Evolutionary conservation across 2,113 vertebrate species (phyloP).

Genomic region (Stigmatopora argus): DNA sequence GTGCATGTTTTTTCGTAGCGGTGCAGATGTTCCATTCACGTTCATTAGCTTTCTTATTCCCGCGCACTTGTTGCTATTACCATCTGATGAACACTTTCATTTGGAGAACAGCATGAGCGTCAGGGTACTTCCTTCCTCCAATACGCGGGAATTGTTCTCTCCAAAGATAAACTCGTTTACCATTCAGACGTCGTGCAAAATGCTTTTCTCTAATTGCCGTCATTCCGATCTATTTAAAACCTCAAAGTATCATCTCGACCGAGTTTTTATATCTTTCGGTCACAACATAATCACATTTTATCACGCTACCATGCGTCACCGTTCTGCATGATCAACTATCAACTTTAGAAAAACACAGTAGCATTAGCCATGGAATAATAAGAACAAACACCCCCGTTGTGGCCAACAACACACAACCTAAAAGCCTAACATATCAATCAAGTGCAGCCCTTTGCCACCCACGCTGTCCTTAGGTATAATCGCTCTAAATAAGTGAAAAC

Average conservation of each 20-base stretch:
- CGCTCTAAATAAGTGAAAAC: conserved; percentile 4
- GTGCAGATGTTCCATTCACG: conserved; percentile 57
- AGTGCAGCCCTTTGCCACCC: background rate
- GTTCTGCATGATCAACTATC: background rate
- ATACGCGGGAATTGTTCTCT: conserved; percentile 30
- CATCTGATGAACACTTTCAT: conserved; percentile 21
- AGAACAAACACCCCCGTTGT: background rate
- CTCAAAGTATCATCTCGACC: conserved; percentile 28
- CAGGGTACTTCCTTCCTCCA: conserved; percentile 36
- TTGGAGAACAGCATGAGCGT: conserved; percentile 8
- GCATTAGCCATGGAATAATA: background rate
- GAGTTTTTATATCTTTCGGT: background rate
- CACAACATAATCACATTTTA: background rate
- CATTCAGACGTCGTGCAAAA: conserved; percentile 22
- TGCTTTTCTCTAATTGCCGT: conserved; percentile 37
- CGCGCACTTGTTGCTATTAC: conserved; percentile 9
- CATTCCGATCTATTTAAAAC: conserved; percentile 41
- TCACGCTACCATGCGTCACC: background rate
- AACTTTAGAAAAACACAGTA: background rate
- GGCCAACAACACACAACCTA: background rate
- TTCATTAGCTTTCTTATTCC: conserved; percentile 19
- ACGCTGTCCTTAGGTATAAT: conserved; percentile 13
- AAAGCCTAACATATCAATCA: background rate
- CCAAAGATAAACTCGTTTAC: conserved; percentile 18
- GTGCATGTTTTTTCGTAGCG: background rate